Evolutionary conservation across 2,797 vertebrate species (phyloP).

Genomic region (Rousettus madagascariensis): DNA sequence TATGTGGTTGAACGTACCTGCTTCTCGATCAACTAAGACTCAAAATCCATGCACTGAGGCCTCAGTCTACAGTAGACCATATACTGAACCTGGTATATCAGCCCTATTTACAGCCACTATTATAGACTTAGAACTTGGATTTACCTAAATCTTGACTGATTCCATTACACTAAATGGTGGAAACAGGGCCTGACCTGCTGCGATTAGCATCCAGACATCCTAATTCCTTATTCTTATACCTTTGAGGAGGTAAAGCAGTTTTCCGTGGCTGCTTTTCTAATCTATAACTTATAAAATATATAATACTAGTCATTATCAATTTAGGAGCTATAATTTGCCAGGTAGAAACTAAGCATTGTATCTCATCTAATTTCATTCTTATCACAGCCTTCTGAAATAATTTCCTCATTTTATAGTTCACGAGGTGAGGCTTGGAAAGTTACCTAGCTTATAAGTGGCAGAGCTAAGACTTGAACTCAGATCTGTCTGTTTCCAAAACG

Average conservation of each 20-base stretch:
- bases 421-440: neutral
- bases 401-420: constrained; percentile 39
- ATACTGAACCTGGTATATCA: neutral
- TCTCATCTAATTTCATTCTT: neutral
- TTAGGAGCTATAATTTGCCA: neutral
- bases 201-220: neutral
- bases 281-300: neutral
- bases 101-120: no score
- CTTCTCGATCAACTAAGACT: neutral
- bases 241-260: neutral
- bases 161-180: neutral
- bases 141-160: neutral
- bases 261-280: constrained; percentile 4
- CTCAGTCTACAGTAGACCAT: neutral
- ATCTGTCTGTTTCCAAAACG: neutral
- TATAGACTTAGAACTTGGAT: neutral
- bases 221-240: neutral
- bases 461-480: neutral
- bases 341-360: neutral
- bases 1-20: neutral
- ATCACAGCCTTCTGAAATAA: neutral
- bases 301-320: neutral
- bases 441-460: neutral
- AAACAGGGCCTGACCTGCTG: neutral
- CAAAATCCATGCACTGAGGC: neutral